Evolutionary conservation across 2,797 vertebrate species (phyloP).

Genomic region (Crocidura indochinensis): DNA sequence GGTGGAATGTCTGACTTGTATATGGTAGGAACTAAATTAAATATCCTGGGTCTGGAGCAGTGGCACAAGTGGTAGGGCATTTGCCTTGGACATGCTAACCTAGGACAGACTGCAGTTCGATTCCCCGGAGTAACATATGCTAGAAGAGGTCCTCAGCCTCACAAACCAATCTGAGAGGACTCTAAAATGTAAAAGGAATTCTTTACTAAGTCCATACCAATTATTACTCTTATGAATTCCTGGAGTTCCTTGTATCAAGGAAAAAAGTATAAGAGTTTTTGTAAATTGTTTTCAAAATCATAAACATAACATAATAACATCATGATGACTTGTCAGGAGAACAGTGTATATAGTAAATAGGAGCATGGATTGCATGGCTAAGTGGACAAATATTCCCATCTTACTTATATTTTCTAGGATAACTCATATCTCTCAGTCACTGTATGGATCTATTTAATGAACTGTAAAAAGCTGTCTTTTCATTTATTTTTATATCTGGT

Average conservation of each 20-base stretch:
- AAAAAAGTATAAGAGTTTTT: neutral
- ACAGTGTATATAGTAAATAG: neutral
- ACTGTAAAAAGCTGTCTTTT: neutral
- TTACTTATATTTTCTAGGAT: neutral
- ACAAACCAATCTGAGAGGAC: no score
- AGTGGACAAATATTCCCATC: neutral
- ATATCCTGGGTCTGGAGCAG: no score
- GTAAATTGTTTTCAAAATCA: constrained; percentile 13
- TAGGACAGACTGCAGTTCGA: no score
- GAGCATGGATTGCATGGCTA: neutral
- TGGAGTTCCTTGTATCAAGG: neutral
- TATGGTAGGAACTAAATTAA: no score
- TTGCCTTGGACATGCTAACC: no score
- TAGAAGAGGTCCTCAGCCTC: no score
- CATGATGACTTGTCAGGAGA: neutral
- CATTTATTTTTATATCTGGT: neutral
- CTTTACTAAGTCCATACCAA: neutral
- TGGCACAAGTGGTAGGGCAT: no score
- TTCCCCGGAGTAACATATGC: no score
- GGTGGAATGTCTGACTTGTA: no score
- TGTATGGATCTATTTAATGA: constrained; percentile 27
- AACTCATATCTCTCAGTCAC: neutral
- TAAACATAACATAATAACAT: neutral
- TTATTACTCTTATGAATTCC: neutral
- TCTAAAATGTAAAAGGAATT: neutral